Percentiles rank a stretch among this genome's conserved stretches.
Evolutionary conservation across 2,888 invertebrate species (phyloP).

Genomic region (Nesidiocoris tenuis): DNA sequence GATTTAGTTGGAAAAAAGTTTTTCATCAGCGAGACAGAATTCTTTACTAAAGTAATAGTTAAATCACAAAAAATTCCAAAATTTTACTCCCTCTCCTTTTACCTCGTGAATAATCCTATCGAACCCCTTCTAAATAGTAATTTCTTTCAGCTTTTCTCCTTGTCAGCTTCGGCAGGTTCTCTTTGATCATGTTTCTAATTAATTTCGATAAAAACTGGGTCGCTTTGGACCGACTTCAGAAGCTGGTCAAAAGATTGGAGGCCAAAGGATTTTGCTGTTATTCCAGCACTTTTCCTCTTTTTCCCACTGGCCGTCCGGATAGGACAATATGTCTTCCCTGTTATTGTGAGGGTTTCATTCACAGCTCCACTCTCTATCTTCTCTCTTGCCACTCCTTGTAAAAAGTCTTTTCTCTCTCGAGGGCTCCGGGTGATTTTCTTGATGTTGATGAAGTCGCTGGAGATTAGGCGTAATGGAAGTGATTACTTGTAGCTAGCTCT

Average conservation of each 20-base stretch:
- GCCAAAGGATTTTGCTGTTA: background rate
- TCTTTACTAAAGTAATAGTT: no score
- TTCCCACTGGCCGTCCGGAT: background rate
- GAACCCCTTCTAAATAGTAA: background rate
- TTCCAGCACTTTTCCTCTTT: background rate
- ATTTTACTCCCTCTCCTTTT: no score
- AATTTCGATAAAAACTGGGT: constrained; percentile 33
- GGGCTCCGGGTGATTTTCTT: constrained; percentile 34
- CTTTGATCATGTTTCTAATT: constrained; percentile 23
- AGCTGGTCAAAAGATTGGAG: background rate
- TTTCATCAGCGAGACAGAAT: no score
- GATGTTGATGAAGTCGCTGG: constrained; percentile 36
- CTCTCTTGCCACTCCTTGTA: constrained; percentile 8
- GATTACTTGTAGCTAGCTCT: constrained; percentile 27
- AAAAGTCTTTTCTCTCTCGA: background rate
- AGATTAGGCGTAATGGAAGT: constrained; percentile 36
- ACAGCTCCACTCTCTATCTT: background rate
- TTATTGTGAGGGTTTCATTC: constrained; percentile 21
- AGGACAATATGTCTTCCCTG: background rate
- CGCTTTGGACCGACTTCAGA: constrained; percentile 11
- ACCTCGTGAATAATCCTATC: no score
- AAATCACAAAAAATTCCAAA: no score
- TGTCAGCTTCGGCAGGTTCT: background rate
- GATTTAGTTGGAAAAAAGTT: no score
- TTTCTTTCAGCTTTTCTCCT: background rate